Base-by-base conservation (phyloP, 2,888 invertebrate species). In the Temnothorax ravouxi region DNA sequence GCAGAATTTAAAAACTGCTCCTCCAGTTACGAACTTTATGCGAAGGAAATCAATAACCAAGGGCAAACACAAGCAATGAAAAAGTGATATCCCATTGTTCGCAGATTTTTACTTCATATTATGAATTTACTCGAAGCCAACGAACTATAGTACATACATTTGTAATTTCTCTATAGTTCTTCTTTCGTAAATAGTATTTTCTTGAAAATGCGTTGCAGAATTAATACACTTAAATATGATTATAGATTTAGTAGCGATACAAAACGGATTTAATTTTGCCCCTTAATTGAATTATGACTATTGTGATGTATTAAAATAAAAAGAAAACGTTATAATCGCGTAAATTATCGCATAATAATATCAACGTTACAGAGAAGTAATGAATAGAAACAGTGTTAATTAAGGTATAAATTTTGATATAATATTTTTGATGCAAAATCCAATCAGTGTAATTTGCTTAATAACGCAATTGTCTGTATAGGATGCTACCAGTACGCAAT, bases 391-490 rank as follows among this genome's bases (percentile, higher is more conserved):
- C 34, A 11, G 8, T 69, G 61, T 71, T 71, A 80, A 71, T 71
- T 59, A 71, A n/a, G 13, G 3, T 69, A 50, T 34, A 69, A 50
- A 80, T 80, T 71, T 38, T 54, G 66, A 41, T 64, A 41, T 64
- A 13, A 21, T 66, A 29, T 50, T 80, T 50, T 59, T 47, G 34
- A 47, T 50, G 59, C 18, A 29, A 50, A 80, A 71, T 61, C 47
- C 59, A 61, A 80, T 69, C 44, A 11, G 1, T 34, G 18, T 71
- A 69, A 80, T 80, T 80, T 80, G 79, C 50, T 80, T 80, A 71
- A 69, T 80, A 61, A 71, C n/a, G 25, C 50, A 71, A 38, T 59
- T 47, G 13, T 47, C 25, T 47, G 59, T 25, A 79, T 71, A 50
- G 6, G 34, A 9, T 34, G 21, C 44, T 59, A 21, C 15, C 5